These are phyloP conservation scores for Hemicentrotus pulcherrimus DNA, from an alignment of 35 echinoderm and acorn worm species.

Conservation along the genomic window DNA sequence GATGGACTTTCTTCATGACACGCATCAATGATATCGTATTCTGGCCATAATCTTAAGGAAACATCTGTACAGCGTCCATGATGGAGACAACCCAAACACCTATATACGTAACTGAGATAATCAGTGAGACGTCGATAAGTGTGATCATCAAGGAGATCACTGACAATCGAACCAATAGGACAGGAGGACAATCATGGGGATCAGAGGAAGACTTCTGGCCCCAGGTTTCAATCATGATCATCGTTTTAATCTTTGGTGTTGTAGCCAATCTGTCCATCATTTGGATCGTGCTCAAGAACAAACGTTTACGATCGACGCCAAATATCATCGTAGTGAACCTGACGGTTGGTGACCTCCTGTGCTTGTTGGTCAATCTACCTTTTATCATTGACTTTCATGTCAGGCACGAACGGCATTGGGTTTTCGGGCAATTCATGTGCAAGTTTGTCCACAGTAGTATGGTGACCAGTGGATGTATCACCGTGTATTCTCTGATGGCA, in stretches of 20 bases:
- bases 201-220: background rate
- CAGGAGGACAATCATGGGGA: background rate
- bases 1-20: background rate
- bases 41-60: background rate
- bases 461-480: constrained; percentile 23
- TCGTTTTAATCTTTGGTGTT: constrained; percentile 28
- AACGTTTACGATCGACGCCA: constrained; percentile 12
- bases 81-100: background rate
- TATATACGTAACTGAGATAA: background rate
- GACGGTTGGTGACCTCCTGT: constrained; percentile 16
- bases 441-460: constrained; percentile 32
- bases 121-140: background rate
- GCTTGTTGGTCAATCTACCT: constrained; percentile 9
- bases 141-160: background rate
- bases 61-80: background rate
- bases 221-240: constrained; percentile 16
- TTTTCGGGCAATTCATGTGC: constrained; percentile 32
- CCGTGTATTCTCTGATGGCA: constrained; percentile 41
- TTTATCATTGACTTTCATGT: constrained; percentile 6
- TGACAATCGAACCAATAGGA: background rate
- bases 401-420: background rate
- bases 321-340: constrained; percentile 14
- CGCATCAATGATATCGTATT: background rate
- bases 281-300: constrained; percentile 17
- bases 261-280: constrained; percentile 38